Evolutionary conservation across 2,888 invertebrate genomes (phyloP).

Genomic region (Orchesellides sinensis): DNA sequence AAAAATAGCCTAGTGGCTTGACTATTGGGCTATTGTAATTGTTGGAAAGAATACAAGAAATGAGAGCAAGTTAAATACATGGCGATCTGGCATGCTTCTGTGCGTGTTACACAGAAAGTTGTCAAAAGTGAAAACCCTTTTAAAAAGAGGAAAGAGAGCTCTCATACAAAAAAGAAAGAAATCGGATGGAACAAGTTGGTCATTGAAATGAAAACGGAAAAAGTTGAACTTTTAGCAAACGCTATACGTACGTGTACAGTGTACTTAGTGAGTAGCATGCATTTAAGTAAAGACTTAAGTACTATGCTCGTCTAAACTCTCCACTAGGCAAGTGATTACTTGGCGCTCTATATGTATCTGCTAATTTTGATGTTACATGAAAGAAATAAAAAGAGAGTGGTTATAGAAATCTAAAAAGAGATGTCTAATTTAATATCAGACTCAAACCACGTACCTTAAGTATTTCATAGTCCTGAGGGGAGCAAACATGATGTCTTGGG

Average conservation of each 20-base stretch:
- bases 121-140: slow-evolving; percentile 59
- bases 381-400: slow-evolving; percentile 30
- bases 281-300: neutral
- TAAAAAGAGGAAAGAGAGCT: slow-evolving; percentile 43
- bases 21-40: neutral
- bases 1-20: too few relatives aligned
- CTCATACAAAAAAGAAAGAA: slow-evolving; percentile 55
- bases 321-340: neutral
- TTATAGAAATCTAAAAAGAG: slow-evolving; percentile 23
- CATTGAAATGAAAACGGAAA: slow-evolving; percentile 53
- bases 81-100: slow-evolving; percentile 54
- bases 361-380: slow-evolving; percentile 57
- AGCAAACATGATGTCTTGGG: slow-evolving; percentile 77
- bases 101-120: slow-evolving; percentile 57
- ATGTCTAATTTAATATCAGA: slow-evolving; percentile 58
- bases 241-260: slow-evolving; percentile 3
- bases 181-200: slow-evolving; percentile 57
- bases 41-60: neutral
- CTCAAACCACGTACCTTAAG: slow-evolving; percentile 80
- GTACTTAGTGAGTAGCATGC: slow-evolving; percentile 5
- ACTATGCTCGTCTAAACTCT: neutral
- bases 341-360: neutral
- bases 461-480: slow-evolving; percentile 83
- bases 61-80: slow-evolving; percentile 49
- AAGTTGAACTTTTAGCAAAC: slow-evolving; percentile 19